These are phyloP conservation scores for Sarcophaga caerulescens DNA, from an alignment of 2,888 invertebrate species.

Conservation along the genomic window DNA sequence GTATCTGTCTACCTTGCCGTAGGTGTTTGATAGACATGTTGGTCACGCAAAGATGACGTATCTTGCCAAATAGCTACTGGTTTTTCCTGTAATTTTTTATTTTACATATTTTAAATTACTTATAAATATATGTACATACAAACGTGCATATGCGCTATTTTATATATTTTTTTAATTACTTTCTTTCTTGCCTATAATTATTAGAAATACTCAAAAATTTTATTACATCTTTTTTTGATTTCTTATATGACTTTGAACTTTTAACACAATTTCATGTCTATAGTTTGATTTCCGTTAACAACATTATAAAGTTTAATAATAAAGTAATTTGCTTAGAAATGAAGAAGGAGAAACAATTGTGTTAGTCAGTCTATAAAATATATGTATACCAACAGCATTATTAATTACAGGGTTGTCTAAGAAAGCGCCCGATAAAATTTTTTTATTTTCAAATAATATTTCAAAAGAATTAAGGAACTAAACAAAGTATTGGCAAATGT, in stretches of 20 bases:
- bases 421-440: no score
- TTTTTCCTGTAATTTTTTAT: not conserved
- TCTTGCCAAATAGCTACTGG: not conserved
- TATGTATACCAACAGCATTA: no score
- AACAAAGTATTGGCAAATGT: no score
- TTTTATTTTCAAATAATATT: no score
- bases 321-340: not conserved
- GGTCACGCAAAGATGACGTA: conserved; percentile 10
- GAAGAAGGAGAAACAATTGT: not conserved
- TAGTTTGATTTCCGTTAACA: conserved; percentile 15
- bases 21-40: not conserved
- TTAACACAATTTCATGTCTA: not conserved
- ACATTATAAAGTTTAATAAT: not conserved
- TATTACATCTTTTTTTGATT: conserved; percentile 12
- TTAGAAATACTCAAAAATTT: conserved; percentile 17
- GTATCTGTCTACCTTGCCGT: conserved; percentile 11
- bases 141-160: not conserved
- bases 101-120: not conserved
- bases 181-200: conserved; percentile 2
- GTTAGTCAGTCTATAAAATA: not conserved
- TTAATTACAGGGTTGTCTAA: no score
- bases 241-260: conserved; percentile 11
- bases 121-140: not conserved
- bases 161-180: not conserved
- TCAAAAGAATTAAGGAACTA: no score